phyloP scores from a whole-genome alignment of 2,888 invertebrate species.

The Erannis defoliaria region DNA sequence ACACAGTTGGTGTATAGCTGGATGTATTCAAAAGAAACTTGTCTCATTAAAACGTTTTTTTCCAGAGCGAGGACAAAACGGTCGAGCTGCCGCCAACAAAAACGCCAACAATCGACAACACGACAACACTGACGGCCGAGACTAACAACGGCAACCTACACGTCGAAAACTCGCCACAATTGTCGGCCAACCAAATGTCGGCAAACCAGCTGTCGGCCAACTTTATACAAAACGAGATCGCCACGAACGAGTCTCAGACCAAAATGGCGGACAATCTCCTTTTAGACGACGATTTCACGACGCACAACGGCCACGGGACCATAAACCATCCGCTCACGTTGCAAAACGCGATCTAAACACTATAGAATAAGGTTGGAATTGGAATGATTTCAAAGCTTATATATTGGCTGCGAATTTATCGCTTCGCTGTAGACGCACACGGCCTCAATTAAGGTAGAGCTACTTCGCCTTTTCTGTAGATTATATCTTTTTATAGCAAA shows the following conservation, averaged over 20 bases:
- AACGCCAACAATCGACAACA: constrained; percentile 58
- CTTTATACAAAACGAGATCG: constrained; percentile 75
- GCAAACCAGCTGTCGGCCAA: constrained; percentile 70
- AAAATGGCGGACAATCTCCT: constrained; percentile 59
- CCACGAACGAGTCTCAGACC: constrained; percentile 59
- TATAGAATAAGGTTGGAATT: constrained; percentile 53
- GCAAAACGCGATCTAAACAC: constrained; percentile 75
- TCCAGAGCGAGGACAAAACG: constrained; percentile 72
- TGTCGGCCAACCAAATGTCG: constrained; percentile 63
- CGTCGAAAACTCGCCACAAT: constrained; percentile 30
- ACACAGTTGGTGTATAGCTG: too few relatives aligned
- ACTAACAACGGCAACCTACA: constrained; percentile 70
- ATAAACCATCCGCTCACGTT: constrained; percentile 74
- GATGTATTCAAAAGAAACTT: too few relatives aligned
- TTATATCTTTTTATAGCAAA: background rate
- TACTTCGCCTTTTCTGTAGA: constrained; percentile 3
- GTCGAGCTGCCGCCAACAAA: constrained; percentile 61
- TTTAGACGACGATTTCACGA: constrained; percentile 73
- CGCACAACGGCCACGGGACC: constrained; percentile 77
- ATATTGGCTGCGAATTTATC: constrained; percentile 64
- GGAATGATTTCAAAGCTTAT: constrained; percentile 64
- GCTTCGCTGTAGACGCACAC: constrained; percentile 19
- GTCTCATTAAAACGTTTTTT: background rate
- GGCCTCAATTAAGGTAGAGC: constrained; percentile 8
- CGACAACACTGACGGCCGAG: constrained; percentile 54